These are phyloP conservation scores for Xanthorhoe spadicearia DNA, from an alignment of 2,888 invertebrate species.

Conservation along the genomic window DNA sequence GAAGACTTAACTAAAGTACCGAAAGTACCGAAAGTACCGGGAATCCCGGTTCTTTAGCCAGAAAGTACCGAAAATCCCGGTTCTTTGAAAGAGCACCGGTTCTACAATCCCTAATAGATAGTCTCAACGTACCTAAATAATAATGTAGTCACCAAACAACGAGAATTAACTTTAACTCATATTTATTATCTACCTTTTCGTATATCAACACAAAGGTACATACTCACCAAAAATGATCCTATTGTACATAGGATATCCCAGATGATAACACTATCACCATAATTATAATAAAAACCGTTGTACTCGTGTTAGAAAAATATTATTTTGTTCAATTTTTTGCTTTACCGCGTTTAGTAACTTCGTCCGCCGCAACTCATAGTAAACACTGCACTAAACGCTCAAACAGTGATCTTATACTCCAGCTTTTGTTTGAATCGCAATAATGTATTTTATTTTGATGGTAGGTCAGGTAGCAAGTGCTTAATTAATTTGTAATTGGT, in stretches of 20 bases:
- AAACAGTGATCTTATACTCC: neutral
- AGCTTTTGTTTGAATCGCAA: slow-evolving; percentile 2
- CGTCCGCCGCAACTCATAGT: slow-evolving; percentile 18
- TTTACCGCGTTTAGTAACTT: slow-evolving; percentile 15
- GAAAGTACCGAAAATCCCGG: too few relatives aligned
- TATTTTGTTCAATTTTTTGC: neutral
- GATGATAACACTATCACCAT: neutral
- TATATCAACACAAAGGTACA: neutral
- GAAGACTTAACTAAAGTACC: too few relatives aligned
- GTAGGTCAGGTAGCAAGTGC: neutral
- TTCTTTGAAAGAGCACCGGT: too few relatives aligned
- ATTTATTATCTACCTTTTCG: too few relatives aligned
- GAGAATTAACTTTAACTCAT: too few relatives aligned
- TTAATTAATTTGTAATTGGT: neutral
- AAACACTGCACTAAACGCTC: slow-evolving; percentile 32
- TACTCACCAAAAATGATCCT: slow-evolving; percentile 1
- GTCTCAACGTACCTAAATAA: too few relatives aligned
- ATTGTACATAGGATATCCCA: neutral
- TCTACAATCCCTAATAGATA: too few relatives aligned
- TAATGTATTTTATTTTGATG: neutral
- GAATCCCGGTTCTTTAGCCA: too few relatives aligned
- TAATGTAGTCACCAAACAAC: too few relatives aligned
- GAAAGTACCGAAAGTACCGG: too few relatives aligned
- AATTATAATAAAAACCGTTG: neutral
- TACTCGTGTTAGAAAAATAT: neutral